A percentile compares a stretch with the other conserved stretches of the same genome.
These are phyloP conservation scores for Micronycteris hirsuta DNA, from an alignment of 2,113 vertebrate genomes.

Conservation along the genomic window DNA sequence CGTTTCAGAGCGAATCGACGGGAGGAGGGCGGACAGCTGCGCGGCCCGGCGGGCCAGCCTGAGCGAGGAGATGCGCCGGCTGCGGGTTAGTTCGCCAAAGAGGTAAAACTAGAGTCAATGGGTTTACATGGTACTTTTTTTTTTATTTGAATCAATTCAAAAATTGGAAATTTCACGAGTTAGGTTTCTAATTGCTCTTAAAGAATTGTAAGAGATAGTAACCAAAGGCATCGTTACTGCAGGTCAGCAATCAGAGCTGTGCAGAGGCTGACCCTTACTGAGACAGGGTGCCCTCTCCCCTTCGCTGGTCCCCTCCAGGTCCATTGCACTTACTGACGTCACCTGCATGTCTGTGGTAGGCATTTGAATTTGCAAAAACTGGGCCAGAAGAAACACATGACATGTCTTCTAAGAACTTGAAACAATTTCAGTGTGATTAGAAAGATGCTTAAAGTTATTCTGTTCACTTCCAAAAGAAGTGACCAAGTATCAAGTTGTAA, in stretches of 20 bases:
- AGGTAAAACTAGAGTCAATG: not conserved
- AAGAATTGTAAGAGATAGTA: not conserved
- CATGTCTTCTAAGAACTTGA: not conserved
- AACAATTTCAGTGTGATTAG: not conserved
- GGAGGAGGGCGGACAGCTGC: not conserved
- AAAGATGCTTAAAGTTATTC: not conserved
- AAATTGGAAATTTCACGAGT: not conserved
- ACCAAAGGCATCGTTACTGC: not conserved
- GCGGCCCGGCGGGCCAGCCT: not conserved
- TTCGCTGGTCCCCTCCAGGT: not conserved
- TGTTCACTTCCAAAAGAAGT: slow-evolving; percentile 18
- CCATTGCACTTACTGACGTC: not conserved
- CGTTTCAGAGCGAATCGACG: not conserved
- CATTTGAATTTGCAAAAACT: not conserved
- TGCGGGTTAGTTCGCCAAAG: not conserved
- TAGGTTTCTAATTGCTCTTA: not conserved
- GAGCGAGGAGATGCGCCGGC: not conserved
- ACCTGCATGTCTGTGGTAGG: not conserved
- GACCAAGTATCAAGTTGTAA: not conserved
- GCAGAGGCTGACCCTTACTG: not conserved
- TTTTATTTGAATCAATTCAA: not conserved
- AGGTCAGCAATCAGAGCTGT: not conserved
- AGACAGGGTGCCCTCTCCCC: accelerated
- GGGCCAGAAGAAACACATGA: not conserved
- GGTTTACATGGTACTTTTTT: not conserved